Evolutionary conservation across 1,140 invertebrate genomes (phyloP), one percentile per base, ranked within the genome.

Genomic region (Bombus turneri): DNA sequence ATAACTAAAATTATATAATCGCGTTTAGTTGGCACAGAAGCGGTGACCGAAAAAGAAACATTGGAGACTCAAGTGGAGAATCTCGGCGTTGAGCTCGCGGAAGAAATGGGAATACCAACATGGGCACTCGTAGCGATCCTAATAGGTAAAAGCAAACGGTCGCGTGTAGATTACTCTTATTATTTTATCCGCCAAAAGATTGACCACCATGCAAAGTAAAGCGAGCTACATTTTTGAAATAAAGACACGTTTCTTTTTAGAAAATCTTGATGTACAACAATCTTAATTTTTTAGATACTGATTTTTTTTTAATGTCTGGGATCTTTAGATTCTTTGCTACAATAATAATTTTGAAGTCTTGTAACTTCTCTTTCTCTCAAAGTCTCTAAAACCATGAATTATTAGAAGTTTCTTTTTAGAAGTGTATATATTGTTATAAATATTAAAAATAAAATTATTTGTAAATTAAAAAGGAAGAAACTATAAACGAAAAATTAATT

Each of bases 51-150:
- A n/a, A 88, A n/a, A 81, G 47, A 18, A 93, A 93, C 66, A 64
- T n/a, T 95, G 34, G 95, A 93, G 76, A 87, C 91, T 64, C 91
- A 95, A 75, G 69, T 95, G n/a, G 93, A 94, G 75, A 92, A 93
- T 18, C 68, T 95, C 22, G 93, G 96, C 31, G 95, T 96, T 72
- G 95, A 96, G 25, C 80, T 97, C 10, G 96, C 96, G 15, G 95
- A 96, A 41, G 96, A 96, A 89, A 96, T 96, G 81, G 97, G 97
- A 31, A 96, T 98, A 88, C 97, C 97, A 43, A 95, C 96, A 89
- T 97, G 97, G 97, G 97, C 96, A 68, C 94, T 98, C 82, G 96
- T 97, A 43, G 96, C 97, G 85, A 97, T 98, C 92, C 95, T 97
- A 88, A 96, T 97, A 96, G 96, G 96, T 96, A 95, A 94, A 87